A percentile compares a stretch with the other conserved stretches of the same genome.
These are phyloP conservation scores for Beroe forskalii DNA, from an alignment of 37 sponge, comb jelly and placozoan species.

Conservation along the genomic window DNA sequence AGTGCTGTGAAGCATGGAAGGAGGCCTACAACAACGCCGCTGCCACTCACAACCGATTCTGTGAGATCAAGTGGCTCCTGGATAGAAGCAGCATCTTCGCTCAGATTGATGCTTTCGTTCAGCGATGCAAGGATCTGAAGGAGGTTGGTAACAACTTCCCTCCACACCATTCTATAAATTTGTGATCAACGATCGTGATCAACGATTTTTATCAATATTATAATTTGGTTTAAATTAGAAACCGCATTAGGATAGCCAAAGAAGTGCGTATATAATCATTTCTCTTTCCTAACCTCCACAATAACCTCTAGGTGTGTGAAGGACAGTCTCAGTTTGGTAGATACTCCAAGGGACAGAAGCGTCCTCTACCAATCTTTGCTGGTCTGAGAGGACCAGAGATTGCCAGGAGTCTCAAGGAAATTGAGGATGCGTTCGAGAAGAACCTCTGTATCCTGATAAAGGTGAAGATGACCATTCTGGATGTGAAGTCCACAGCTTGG, in stretches of 20 bases:
- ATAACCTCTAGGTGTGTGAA: conserved; percentile 86
- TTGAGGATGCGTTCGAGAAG: conserved; percentile 94
- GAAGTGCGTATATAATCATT: neutral
- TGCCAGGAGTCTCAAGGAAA: conserved; percentile 82
- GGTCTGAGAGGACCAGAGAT: conserved; percentile 86
- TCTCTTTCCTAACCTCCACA: neutral
- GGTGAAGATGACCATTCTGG: conserved; percentile 80
- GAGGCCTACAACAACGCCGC: conserved; percentile 71
- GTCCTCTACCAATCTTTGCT: conserved; percentile 83
- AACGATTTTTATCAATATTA: neutral
- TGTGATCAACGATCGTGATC: neutral
- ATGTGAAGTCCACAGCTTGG: conserved; percentile 78
- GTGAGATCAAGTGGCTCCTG: conserved; percentile 80
- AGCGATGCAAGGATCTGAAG: conserved; percentile 90
- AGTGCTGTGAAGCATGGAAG: conserved; percentile 81
- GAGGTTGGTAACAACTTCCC: too few relatives aligned
- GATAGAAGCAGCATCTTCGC: conserved; percentile 95
- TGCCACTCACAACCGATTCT: conserved; percentile 73
- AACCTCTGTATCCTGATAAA: conserved; percentile 72
- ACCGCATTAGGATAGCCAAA: neutral
- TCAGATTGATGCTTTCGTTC: conserved; percentile 97
- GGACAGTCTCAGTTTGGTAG: conserved; percentile 87
- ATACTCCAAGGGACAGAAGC: conserved; percentile 79
- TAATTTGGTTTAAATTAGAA: neutral
- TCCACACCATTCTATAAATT: too few relatives aligned